Base-by-base conservation (phyloP, 2,888 invertebrate species). In the Drosophila paramelanica region DNA sequence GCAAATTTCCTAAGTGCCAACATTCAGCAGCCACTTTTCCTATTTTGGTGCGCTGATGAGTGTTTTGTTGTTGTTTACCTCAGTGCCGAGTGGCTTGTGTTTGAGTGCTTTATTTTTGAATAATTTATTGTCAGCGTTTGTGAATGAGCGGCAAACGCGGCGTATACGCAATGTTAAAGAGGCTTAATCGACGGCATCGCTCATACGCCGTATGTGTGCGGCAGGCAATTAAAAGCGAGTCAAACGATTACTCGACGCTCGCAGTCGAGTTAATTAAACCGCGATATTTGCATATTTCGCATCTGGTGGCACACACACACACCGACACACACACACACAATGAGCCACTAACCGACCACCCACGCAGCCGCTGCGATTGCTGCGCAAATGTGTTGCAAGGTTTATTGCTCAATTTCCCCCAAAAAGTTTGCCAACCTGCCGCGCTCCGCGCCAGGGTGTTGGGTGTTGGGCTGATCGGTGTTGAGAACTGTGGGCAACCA, bases 281-380 rank as follows among this genome's bases (percentile, higher is more conserved):
- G 82, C 89, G 81, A 89, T 89, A 89, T 85, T 85, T 81, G 77
- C 84, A 85, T 87, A 81, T 79, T 87, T 75, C 56, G 49, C 86
- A 76, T 56, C 69, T 73, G 81, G 55, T 61, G 51, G 10, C 46
- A 14, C 20, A 47, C 42, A 20, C 52, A 41, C 61, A 33, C 27
- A 14, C 33, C 20, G 53, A 10, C 39, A 27, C 39, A 27, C 17
- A 25, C 23, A 27, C 4, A 31, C 13, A 3, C 49, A 53, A 17
- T 17, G 17, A 17, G 1, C 5, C n/a, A 6, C 33, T 4, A 23
- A 23, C 33, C 47, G 4, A 43, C 42, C 36, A 43, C 46, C 42
- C 45, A 31, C 42, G 5, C 47, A n/a, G 23, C 2, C 33, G 20
- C 36, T 45, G 20, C 51, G 11, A 55, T 42, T 55, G 57, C n/a